Conservation (phyloP, 2,888 invertebrate species). For the Nomada ruficornis region DNA sequence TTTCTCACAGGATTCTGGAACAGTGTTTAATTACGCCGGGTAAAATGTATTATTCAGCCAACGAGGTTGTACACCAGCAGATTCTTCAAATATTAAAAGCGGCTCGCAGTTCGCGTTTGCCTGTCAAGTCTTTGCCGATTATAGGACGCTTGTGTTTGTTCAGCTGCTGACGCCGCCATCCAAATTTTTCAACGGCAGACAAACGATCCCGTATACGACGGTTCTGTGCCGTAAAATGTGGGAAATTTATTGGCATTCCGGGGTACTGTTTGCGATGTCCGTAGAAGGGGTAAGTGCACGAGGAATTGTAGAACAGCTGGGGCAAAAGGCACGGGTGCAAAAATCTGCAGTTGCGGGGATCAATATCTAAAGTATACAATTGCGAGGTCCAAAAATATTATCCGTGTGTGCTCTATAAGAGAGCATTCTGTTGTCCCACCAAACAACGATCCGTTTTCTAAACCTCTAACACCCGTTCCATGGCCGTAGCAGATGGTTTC, state of each 20-base stretch:
- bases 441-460: background rate
- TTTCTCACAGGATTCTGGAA: slow-evolving; percentile 40
- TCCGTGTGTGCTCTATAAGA: no score
- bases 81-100: slow-evolving; percentile 61
- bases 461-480: background rate
- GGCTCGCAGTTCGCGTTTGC: slow-evolving; percentile 29
- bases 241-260: slow-evolving; percentile 43
- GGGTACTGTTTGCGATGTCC: slow-evolving; percentile 33
- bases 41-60: slow-evolving; percentile 41
- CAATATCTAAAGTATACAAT: background rate
- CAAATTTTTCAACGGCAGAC: slow-evolving; percentile 52
- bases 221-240: slow-evolving; percentile 2
- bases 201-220: slow-evolving; percentile 12
- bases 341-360: background rate
- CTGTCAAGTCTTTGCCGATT: slow-evolving; percentile 36
- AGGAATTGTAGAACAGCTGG: slow-evolving; percentile 6
- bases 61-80: slow-evolving; percentile 27
- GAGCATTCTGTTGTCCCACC: background rate
- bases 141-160: slow-evolving; percentile 55
- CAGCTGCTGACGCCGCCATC: slow-evolving; percentile 44
- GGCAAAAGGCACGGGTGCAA: no score
- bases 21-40: slow-evolving; percentile 39
- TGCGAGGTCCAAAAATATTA: background rate
- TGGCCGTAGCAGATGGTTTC: background rate
- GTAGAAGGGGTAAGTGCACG: background rate